phyloP scores from a whole-genome alignment of 2,888 invertebrate species.

The Drosophila heteroneura region DNA sequence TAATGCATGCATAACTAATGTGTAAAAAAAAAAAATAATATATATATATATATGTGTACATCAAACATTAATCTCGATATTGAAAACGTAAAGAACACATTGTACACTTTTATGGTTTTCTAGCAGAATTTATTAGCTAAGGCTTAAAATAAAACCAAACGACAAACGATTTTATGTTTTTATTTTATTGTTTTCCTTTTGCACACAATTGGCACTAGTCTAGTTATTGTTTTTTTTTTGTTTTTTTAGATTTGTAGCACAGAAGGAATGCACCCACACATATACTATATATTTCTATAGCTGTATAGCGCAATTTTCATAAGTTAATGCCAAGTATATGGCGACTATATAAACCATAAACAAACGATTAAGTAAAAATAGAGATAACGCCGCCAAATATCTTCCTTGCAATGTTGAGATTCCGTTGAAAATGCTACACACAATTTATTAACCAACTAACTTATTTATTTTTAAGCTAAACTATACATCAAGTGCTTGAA shows the following conservation, averaged over 20 bases:
- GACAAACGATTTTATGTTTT: constrained; percentile 48
- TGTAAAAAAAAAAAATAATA: constrained; percentile 4
- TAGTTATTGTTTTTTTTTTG: not conserved
- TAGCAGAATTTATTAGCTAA: constrained; percentile 75
- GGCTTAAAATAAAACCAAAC: constrained; percentile 52
- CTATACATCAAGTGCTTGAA: constrained; percentile 71
- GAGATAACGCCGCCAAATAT: constrained; percentile 65
- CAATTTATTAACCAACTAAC: constrained; percentile 53
- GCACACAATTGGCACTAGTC: constrained; percentile 19
- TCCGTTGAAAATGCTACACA: constrained; percentile 79
- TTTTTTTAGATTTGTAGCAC: not conserved
- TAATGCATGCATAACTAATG: constrained; percentile 35
- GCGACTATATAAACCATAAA: constrained; percentile 6
- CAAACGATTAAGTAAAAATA: constrained; percentile 9
- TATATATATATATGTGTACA: constrained; percentile 13
- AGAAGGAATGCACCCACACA: constrained; percentile 11
- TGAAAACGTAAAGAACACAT: constrained; percentile 23
- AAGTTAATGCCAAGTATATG: constrained; percentile 43
- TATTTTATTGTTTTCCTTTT: constrained; percentile 39
- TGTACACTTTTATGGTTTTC: constrained; percentile 59
- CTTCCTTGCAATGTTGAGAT: constrained; percentile 82
- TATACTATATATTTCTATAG: constrained; percentile 12
- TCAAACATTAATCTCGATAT: constrained; percentile 67
- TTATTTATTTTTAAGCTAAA: constrained; percentile 66
- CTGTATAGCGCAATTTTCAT: constrained; percentile 30